Percentiles rank a stretch among this genome's conserved stretches.
Conservation (phyloP, 2,888 invertebrate genomes). For the Lithophane ornitopus region DNA sequence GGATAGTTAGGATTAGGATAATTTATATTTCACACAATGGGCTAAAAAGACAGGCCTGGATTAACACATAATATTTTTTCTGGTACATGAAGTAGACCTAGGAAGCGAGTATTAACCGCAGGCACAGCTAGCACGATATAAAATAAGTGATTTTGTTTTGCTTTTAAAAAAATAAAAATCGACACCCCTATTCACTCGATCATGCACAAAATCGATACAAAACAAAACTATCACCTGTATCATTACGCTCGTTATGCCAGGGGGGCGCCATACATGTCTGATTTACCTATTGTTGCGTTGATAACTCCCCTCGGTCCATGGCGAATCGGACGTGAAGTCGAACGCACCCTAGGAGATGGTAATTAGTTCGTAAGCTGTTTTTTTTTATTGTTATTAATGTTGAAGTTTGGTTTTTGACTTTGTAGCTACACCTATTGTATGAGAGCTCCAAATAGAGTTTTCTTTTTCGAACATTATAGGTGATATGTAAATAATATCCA, state of each 20-base stretch:
- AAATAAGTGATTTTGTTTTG: background rate
- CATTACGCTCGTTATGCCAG: conserved; percentile 55
- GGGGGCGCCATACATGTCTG: conserved; percentile 68
- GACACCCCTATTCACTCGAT: conserved; percentile 8
- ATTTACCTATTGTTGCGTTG: conserved; percentile 65
- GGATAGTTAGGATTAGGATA: background rate
- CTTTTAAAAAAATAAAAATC: conserved; percentile 36
- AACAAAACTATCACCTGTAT: conserved; percentile 63
- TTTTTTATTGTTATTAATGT: too few species aligned
- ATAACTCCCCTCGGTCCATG: conserved; percentile 63
- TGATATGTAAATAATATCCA: background rate
- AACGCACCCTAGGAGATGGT: conserved; percentile 62
- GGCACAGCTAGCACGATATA: too few species aligned
- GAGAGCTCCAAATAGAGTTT: background rate
- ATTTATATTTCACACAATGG: background rate
- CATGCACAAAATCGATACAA: conserved; percentile 45
- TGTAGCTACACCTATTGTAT: conserved; percentile 4
- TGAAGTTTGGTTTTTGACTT: conserved; percentile 27
- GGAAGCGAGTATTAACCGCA: too few species aligned
- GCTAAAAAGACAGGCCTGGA: too few species aligned
- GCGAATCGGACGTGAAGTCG: conserved; percentile 70
- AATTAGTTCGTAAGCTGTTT: conserved; percentile 35
- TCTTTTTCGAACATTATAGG: background rate
- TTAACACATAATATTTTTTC: background rate
- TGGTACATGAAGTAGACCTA: too few species aligned